These are phyloP conservation scores for Sinocyclocheilus anophthalmus DNA, from an alignment of 2,113 vertebrate genomes.

Conservation along the genomic window DNA sequence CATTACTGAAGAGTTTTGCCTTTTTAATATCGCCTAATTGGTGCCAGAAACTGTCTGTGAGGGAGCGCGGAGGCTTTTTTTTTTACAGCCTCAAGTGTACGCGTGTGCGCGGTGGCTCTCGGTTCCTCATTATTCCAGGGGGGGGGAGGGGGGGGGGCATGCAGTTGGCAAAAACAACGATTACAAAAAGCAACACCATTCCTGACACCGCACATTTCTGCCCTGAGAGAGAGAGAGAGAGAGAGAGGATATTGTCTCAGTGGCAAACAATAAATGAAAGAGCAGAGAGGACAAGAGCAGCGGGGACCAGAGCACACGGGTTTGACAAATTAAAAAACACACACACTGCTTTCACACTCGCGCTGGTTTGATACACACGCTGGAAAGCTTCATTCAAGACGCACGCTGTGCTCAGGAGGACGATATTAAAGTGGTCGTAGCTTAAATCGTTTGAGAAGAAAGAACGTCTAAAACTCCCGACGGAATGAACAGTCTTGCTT, in stretches of 20 bases:
- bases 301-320: conserved; percentile 20
- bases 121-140: conserved; percentile 62
- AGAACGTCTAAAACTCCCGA: not conserved
- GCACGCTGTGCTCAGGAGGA: conserved; percentile 31
- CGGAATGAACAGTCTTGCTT: not conserved
- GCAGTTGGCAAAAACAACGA: conserved; percentile 55
- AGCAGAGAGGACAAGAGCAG: conserved; percentile 22
- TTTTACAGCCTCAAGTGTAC: conserved; percentile 38
- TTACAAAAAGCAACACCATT: conserved; percentile 67
- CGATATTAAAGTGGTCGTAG: not conserved
- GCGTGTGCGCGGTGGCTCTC: conserved; percentile 37
- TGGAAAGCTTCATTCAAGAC: conserved; percentile 14
- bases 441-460: not conserved
- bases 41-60: conserved; percentile 74
- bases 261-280: conserved; percentile 46
- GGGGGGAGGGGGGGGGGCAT: too few species aligned
- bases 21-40: conserved; percentile 76
- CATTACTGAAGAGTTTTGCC: conserved; percentile 69
- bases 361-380: not conserved
- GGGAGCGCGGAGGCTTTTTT: conserved; percentile 68
- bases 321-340: conserved; percentile 29
- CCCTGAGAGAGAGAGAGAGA: conserved; percentile 20
- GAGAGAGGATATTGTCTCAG: conserved; percentile 40
- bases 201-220: conserved; percentile 48
- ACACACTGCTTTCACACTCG: not conserved